Conservation (phyloP, 2,113 vertebrate species). For the Dendropsophus ebraccatus region DNA sequence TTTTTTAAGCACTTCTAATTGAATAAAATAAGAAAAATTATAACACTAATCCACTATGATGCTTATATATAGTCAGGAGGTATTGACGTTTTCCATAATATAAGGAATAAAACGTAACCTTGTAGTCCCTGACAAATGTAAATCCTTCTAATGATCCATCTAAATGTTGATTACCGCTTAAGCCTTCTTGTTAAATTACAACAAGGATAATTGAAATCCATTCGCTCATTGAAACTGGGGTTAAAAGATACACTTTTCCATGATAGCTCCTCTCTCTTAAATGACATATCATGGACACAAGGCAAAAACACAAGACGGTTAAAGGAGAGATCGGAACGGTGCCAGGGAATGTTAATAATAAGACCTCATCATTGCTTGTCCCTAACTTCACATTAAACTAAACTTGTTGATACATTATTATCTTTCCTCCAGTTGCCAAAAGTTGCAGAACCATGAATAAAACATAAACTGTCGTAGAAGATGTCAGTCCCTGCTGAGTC, state of each 20-base stretch:
- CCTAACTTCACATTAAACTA: conserved; percentile 56
- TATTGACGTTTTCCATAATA: not conserved
- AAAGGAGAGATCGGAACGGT: not conserved
- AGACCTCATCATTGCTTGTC: conserved; percentile 41
- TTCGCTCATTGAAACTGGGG: conserved; percentile 4
- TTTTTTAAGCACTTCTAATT: not conserved
- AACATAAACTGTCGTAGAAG: conserved; percentile 45
- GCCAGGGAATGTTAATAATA: conserved; percentile 41
- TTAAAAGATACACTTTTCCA: conserved; percentile 4
- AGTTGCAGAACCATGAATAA: conserved; percentile 49
- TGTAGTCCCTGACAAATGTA: conserved; percentile 21
- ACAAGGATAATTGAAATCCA: conserved; percentile 27
- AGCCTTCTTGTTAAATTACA: conserved; percentile 12
- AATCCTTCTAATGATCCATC: conserved; percentile 3
- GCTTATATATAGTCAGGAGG: not conserved
- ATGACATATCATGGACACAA: conserved; percentile 8
- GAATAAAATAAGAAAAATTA: not conserved
- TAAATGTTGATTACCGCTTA: conserved; percentile 5
- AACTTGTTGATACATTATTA: conserved; percentile 59
- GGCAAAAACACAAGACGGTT: conserved; percentile 4
- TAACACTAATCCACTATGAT: not conserved
- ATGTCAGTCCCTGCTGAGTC: conserved; percentile 47
- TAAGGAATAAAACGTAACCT: conserved; percentile 3
- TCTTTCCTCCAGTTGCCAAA: conserved; percentile 52
- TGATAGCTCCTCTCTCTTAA: not conserved